A percentile compares a stretch with the other conserved stretches of the same genome.
Conservation (phyloP, 2,797 vertebrate species). For the Chrosomus eos region DNA sequence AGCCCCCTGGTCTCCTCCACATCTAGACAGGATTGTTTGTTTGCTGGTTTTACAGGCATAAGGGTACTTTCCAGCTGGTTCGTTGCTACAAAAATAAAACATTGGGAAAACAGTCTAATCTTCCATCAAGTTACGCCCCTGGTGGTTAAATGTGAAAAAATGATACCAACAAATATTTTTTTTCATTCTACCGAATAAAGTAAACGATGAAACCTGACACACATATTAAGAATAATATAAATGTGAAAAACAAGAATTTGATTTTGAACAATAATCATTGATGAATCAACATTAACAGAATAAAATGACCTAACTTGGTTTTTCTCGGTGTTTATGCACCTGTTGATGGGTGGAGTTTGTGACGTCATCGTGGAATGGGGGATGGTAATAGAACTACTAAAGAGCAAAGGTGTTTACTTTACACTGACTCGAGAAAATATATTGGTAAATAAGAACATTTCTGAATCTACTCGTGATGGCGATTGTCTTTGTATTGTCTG, state of each 20-base stretch:
- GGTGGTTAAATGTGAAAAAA: not conserved
- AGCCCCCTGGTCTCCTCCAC: not conserved
- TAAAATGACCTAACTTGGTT: not conserved
- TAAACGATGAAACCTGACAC: not conserved
- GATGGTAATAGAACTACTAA: slow-evolving; percentile 45
- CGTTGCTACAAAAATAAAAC: not conserved
- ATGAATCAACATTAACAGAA: not conserved
- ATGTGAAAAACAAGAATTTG: not conserved
- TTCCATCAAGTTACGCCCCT: not conserved
- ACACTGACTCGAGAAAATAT: not conserved
- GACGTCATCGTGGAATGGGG: slow-evolving; percentile 67
- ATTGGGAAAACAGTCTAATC: not conserved
- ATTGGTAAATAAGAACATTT: not conserved
- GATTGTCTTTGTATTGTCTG: not conserved
- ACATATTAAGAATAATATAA: not conserved
- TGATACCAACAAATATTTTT: not conserved
- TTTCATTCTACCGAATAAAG: not conserved
- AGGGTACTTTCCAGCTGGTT: not conserved
- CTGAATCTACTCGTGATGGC: not conserved
- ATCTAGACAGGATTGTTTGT: not conserved
- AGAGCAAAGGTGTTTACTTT: slow-evolving; percentile 47
- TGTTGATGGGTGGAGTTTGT: slow-evolving; percentile 66
- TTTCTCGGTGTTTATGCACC: slow-evolving; percentile 63
- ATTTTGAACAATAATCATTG: not conserved
- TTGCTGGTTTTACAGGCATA: not conserved